Evolutionary conservation across 2,888 invertebrate genomes (phyloP).

Genomic region (Argyresthia goedartella): DNA sequence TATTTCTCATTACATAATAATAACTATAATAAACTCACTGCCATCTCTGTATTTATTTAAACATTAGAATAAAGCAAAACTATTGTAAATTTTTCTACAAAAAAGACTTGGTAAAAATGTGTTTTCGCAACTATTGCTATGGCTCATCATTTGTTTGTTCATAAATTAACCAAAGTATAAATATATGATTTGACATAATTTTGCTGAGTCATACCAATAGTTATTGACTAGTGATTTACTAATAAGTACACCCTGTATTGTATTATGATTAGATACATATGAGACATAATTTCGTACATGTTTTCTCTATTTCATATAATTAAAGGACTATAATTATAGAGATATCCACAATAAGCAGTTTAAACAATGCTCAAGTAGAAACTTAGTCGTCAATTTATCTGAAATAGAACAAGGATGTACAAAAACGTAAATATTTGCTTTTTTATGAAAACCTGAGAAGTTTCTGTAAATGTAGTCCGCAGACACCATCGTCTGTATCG

Average conservation of each 20-base stretch:
- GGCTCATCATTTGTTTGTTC: background rate
- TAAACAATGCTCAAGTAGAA: background rate
- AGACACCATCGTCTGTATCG: constrained; percentile 36
- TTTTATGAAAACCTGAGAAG: constrained; percentile 7
- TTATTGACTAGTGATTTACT: background rate
- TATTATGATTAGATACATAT: too few relatives aligned
- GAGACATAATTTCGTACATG: background rate
- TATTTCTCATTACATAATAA: background rate
- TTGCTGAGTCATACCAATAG: background rate
- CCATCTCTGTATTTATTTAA: background rate
- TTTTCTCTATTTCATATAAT: constrained; percentile 1
- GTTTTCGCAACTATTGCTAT: background rate
- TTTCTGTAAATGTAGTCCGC: constrained; percentile 26
- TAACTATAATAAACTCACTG: background rate
- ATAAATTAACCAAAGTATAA: constrained; percentile 1
- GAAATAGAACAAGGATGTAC: background rate
- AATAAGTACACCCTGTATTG: too few relatives aligned
- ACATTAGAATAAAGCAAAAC: background rate
- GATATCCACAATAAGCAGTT: background rate
- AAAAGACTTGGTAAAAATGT: background rate
- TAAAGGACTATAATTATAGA: background rate
- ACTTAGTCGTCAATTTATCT: background rate
- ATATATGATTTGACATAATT: background rate
- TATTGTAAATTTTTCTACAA: constrained; percentile 1
- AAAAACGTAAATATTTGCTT: constrained; percentile 5